phyloP scores from a whole-genome alignment of 2,113 vertebrate species.

The Daphoenositta chrysoptera region DNA sequence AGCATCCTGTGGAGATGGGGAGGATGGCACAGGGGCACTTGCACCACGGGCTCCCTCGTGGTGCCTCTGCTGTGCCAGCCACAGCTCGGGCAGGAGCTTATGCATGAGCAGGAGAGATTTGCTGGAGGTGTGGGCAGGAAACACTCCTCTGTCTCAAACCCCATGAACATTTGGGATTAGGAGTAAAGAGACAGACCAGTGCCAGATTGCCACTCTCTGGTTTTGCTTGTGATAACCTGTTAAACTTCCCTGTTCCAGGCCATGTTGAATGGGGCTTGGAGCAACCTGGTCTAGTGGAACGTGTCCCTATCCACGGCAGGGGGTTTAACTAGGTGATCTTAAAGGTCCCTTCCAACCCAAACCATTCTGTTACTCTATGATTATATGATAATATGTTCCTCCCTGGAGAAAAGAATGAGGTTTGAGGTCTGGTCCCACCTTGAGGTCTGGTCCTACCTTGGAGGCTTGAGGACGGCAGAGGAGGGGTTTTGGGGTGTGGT shows the following conservation, averaged over 20 bases:
- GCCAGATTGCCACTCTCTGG: background rate
- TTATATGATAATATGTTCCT: background rate
- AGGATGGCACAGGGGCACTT: background rate
- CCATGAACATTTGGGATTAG: fast-evolving
- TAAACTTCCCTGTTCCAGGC: background rate
- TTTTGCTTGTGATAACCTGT: background rate
- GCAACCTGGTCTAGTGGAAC: background rate
- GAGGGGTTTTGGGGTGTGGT: background rate
- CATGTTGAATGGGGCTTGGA: background rate
- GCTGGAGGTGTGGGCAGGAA: background rate
- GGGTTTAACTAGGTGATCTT: background rate
- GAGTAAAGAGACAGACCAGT: background rate
- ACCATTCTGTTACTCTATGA: background rate
- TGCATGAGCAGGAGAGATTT: background rate
- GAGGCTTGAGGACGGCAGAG: background rate
- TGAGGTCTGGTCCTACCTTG: background rate
- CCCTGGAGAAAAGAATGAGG: background rate
- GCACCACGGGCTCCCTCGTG: fast-evolving
- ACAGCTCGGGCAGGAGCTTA: background rate
- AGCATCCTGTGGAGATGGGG: background rate
- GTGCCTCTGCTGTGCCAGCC: background rate
- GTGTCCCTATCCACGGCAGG: background rate
- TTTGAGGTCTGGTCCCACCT: background rate
- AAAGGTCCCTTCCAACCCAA: background rate
- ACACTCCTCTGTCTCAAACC: background rate